Evolutionary conservation across 2,113 vertebrate genomes (phyloP).

Genomic region (Pogonocichla stellata): DNA sequence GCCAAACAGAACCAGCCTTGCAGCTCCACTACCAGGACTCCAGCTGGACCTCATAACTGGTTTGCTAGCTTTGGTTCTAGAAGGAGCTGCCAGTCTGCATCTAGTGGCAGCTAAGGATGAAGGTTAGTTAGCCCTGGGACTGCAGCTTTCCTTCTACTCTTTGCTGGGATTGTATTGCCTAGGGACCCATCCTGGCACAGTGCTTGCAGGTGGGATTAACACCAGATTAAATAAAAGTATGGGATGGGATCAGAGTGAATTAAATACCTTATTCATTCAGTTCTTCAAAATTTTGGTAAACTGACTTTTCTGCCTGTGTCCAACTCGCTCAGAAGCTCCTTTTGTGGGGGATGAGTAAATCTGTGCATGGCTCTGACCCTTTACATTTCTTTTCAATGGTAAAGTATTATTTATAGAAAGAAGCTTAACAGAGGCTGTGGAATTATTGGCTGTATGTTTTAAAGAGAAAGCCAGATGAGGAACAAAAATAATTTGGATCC

Average conservation of each 20-base stretch:
- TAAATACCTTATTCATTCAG: background rate
- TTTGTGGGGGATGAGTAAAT: background rate
- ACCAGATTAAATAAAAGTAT: background rate
- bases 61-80: background rate
- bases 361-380: background rate
- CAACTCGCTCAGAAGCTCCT: background rate
- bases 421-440: background rate
- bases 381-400: conserved; percentile 9
- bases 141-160: background rate
- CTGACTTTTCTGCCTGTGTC: background rate
- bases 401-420: conserved; percentile 6
- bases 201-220: background rate
- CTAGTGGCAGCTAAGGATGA: background rate
- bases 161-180: background rate
- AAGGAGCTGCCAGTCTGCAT: background rate
- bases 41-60: too few relatives aligned
- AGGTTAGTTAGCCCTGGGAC: background rate
- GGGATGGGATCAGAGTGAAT: background rate
- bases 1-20: background rate
- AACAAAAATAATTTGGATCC: background rate
- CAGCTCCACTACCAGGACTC: background rate
- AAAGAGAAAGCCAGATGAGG: background rate
- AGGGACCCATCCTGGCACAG: background rate
- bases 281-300: background rate
- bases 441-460: background rate